phyloP scores from a whole-genome alignment of 2,888 invertebrate genomes.

The Priapulus caudatus region DNA sequence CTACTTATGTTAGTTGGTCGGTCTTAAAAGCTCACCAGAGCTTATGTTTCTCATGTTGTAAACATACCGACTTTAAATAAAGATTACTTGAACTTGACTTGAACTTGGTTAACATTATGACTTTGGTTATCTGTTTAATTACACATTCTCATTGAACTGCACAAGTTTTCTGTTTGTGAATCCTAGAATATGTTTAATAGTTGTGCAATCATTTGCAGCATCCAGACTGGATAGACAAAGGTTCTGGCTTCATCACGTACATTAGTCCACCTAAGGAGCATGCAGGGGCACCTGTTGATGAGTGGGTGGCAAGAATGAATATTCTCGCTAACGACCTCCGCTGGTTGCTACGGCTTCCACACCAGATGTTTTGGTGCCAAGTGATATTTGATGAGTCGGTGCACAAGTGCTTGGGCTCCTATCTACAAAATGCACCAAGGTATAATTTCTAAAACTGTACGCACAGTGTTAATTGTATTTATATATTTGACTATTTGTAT shows the following conservation, averaged over 20 bases:
- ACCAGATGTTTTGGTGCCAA: conserved; percentile 1
- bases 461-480: too few relatives aligned
- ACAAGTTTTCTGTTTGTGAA: conserved; percentile 7
- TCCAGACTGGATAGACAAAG: neutral
- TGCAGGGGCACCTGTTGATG: neutral
- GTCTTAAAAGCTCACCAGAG: too few relatives aligned
- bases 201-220: neutral
- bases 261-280: neutral
- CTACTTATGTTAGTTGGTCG: too few relatives aligned
- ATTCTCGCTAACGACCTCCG: neutral
- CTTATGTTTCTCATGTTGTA: too few relatives aligned
- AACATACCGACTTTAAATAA: too few relatives aligned
- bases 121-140: too few relatives aligned
- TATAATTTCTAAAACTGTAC: too few relatives aligned
- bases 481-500: too few relatives aligned
- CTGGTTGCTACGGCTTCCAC: neutral
- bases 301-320: neutral
- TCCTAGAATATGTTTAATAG: neutral
- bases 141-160: too few relatives aligned
- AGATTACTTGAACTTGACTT: too few relatives aligned
- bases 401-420: neutral
- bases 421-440: neutral
- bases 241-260: neutral
- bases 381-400: neutral
- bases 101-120: too few relatives aligned